These are phyloP conservation scores for Archocentrus centrarchus DNA, from an alignment of 2,113 vertebrate species.

Conservation along the genomic window DNA sequence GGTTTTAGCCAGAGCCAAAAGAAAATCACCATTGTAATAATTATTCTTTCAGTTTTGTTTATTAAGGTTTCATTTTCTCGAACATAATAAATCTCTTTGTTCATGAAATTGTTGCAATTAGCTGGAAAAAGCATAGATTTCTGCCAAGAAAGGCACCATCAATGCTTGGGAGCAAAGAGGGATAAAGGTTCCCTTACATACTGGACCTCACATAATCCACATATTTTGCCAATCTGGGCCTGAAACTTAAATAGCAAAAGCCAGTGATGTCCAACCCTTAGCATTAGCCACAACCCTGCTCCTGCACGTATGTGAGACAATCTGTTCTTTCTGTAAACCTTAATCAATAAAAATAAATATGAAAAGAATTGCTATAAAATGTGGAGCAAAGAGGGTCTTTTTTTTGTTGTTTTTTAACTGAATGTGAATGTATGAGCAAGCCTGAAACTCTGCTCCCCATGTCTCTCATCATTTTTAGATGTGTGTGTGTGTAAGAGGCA, in stretches of 20 bases:
- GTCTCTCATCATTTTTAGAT: constrained; percentile 6
- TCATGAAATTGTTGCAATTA: background rate
- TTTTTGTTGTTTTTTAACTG: background rate
- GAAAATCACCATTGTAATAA: background rate
- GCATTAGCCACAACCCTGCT: background rate
- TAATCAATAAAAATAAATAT: constrained; percentile 61
- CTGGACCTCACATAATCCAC: background rate
- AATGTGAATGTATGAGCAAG: background rate
- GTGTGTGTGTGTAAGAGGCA: background rate
- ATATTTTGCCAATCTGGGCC: background rate
- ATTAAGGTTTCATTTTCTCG: background rate
- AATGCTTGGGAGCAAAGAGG: background rate
- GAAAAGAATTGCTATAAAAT: constrained; percentile 33
- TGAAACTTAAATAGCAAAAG: background rate
- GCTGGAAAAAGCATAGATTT: background rate
- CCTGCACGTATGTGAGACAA: constrained; percentile 1
- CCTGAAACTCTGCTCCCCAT: background rate
- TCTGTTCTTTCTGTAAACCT: background rate
- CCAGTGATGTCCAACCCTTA: background rate
- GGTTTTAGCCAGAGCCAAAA: background rate
- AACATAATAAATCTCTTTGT: background rate
- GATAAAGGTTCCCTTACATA: background rate
- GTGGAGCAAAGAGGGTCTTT: background rate
- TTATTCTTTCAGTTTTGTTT: background rate
- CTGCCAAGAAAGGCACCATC: too few relatives aligned